phyloP scores from a whole-genome alignment of 2,888 invertebrate genomes.

The Oxytorus armatus region DNA sequence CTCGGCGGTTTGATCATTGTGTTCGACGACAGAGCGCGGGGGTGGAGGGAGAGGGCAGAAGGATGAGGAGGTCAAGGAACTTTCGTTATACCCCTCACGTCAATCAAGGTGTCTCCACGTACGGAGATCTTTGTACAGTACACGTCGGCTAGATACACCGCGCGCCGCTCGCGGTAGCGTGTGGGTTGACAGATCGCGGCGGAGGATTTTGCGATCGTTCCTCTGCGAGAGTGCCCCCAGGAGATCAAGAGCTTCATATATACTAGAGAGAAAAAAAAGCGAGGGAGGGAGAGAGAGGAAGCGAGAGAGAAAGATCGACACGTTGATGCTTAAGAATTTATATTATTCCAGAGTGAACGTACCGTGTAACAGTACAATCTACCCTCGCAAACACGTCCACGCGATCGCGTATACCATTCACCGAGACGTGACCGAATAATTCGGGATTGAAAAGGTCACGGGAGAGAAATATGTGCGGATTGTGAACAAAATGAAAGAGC shows the following conservation, averaged over 20 bases:
- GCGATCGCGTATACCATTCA: slow-evolving; percentile 35
- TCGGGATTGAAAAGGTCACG: slow-evolving; percentile 61
- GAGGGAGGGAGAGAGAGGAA: slow-evolving; percentile 15
- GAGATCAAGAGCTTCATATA: slow-evolving; percentile 31
- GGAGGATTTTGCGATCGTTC: slow-evolving; percentile 49
- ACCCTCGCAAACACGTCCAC: slow-evolving; percentile 67
- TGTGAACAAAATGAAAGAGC: slow-evolving; percentile 27
- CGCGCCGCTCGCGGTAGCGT: slow-evolving; percentile 56
- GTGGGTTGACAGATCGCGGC: slow-evolving; percentile 61
- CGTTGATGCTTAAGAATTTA: slow-evolving; percentile 60
- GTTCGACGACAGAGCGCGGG: background rate
- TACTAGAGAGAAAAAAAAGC: slow-evolving; percentile 11
- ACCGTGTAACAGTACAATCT: slow-evolving; percentile 67
- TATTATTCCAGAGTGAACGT: slow-evolving; percentile 64
- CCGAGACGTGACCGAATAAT: slow-evolving; percentile 61
- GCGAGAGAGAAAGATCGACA: slow-evolving; percentile 39
- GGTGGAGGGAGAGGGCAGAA: background rate
- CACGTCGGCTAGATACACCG: too few species aligned
- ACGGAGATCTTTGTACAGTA: slow-evolving; percentile 35
- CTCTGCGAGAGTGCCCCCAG: slow-evolving; percentile 19
- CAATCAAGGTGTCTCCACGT: slow-evolving; percentile 60
- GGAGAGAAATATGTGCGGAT: slow-evolving; percentile 20
- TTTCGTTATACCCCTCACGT: slow-evolving; percentile 47
- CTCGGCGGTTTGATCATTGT: slow-evolving; percentile 35
- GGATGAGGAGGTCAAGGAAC: slow-evolving; percentile 51